Percentiles rank a stretch among this genome's conserved stretches.
Evolutionary conservation across 2,888 invertebrate species (phyloP).

Genomic region (Poecilobothrus nobilitatus): DNA sequence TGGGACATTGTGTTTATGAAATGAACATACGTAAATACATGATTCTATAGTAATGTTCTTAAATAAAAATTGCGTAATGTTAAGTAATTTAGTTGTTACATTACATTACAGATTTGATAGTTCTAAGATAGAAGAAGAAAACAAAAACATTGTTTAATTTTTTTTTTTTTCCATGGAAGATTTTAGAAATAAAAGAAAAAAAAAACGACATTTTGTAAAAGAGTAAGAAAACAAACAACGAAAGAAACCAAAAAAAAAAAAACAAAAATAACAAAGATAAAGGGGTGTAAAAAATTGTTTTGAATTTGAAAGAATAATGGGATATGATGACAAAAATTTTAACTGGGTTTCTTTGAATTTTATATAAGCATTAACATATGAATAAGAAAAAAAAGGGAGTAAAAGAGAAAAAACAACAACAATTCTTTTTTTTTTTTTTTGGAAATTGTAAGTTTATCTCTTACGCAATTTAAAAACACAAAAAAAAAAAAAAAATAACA

Average conservation of each 20-base stretch:
- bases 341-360: no score
- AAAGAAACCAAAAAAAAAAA: neutral
- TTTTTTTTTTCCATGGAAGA: neutral
- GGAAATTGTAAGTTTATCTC: constrained; percentile 3
- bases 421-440: neutral
- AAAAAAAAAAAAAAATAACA: neutral
- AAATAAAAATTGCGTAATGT: constrained; percentile 4
- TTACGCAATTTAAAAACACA: neutral
- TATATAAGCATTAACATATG: no score
- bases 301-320: neutral
- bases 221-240: neutral
- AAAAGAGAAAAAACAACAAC: neutral
- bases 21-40: neutral
- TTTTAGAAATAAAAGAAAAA: no score
- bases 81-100: neutral
- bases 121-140: neutral
- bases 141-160: no score
- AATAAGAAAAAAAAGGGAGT: neutral
- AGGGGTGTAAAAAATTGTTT: neutral
- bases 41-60: neutral
- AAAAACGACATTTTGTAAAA: no score
- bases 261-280: neutral
- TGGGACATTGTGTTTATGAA: no score
- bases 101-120: constrained; percentile 1
- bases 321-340: no score